Evolutionary conservation across 1,140 invertebrate species (phyloP).

Genomic region (Penaeus chinensis): DNA sequence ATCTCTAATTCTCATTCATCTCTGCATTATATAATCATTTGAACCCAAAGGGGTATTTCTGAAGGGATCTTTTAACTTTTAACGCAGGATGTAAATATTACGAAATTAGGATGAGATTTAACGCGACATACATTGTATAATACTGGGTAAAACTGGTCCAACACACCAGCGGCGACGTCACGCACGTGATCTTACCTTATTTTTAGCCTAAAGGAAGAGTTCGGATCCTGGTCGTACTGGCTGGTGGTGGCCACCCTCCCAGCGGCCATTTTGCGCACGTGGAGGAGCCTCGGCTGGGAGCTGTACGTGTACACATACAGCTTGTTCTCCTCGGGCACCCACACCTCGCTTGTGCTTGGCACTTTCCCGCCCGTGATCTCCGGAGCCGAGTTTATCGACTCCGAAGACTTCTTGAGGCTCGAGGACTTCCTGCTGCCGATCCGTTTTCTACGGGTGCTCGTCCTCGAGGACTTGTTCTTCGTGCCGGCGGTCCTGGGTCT

Average conservation of each 20-base stretch:
- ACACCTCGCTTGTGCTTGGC: slow-evolving; percentile 42
- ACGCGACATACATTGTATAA: too few species aligned
- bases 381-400: not conserved
- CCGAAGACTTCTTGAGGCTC: not conserved
- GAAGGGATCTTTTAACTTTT: too few species aligned
- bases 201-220: slow-evolving; percentile 55
- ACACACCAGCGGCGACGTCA: not conserved
- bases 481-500: slow-evolving; percentile 44
- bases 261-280: slow-evolving; percentile 44
- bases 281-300: slow-evolving; percentile 56
- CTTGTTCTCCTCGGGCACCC: slow-evolving; percentile 59
- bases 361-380: not conserved
- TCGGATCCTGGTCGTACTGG: slow-evolving; percentile 52
- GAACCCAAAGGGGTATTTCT: too few species aligned
- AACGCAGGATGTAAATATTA: too few species aligned
- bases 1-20: too few species aligned
- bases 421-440: too few species aligned
- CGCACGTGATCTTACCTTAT: slow-evolving; percentile 30
- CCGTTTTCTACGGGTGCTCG: not conserved
- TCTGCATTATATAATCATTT: too few species aligned
- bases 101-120: too few species aligned
- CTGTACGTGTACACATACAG: slow-evolving; percentile 60
- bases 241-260: slow-evolving; percentile 45
- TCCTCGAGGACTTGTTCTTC: not conserved
- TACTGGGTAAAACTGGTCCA: not conserved